A percentile compares a stretch with the other conserved stretches of the same genome.
Conservation (phyloP, 2,888 invertebrate species). For the Heteromurus nitidus region DNA sequence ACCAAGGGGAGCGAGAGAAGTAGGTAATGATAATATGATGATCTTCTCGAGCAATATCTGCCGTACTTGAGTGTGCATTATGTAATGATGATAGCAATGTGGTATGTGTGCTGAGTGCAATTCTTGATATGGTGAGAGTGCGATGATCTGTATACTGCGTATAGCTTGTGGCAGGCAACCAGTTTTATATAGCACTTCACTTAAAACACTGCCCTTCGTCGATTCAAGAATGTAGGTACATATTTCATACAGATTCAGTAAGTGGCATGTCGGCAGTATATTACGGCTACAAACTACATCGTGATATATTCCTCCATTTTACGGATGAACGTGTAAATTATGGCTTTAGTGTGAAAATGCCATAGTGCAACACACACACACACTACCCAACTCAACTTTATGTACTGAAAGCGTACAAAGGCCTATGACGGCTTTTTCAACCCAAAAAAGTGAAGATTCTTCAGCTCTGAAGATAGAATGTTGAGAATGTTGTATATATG, state of each 20-base stretch:
- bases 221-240: no score
- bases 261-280: constrained; percentile 17
- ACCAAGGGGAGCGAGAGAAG: not conserved
- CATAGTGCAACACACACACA: not conserved
- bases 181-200: no score
- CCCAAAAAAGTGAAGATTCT: not conserved
- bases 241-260: no score
- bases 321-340: constrained; percentile 35
- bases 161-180: constrained; percentile 28
- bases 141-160: not conserved
- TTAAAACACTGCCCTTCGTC: constrained; percentile 13
- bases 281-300: not conserved
- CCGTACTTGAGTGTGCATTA: constrained; percentile 4
- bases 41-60: constrained; percentile 5
- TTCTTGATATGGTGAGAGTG: not conserved
- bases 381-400: not conserved
- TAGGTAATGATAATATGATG: constrained; percentile 34
- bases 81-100: not conserved
- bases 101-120: not conserved
- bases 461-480: no score
- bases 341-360: constrained; percentile 16
- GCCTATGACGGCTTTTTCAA: not conserved
- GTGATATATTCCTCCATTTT: constrained; percentile 5
- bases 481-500: no score
- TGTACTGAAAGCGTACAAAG: not conserved